Evolutionary conservation across 2,797 vertebrate species (phyloP).

Genomic region (Platalea minor): DNA sequence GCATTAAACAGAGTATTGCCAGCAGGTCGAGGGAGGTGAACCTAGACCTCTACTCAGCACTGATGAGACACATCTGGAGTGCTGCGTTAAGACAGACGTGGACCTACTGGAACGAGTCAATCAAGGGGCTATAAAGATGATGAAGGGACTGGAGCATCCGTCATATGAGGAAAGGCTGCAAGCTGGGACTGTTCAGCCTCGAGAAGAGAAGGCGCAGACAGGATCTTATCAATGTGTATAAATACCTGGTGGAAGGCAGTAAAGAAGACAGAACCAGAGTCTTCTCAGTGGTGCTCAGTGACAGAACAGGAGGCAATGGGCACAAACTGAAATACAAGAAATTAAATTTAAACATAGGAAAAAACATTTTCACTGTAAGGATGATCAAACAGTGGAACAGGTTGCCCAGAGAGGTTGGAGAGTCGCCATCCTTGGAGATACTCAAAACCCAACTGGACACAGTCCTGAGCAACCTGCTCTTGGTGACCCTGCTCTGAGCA

Average conservation of each 20-base stretch:
- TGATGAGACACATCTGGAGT: neutral
- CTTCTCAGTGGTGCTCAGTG: neutral
- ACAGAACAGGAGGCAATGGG: neutral
- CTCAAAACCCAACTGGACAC: neutral
- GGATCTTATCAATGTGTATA: neutral
- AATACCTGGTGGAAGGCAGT: neutral
- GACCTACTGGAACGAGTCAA: rapidly evolving
- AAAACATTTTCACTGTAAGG: neutral
- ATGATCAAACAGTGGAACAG: neutral
- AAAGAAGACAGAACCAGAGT: neutral
- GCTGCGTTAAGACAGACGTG: neutral
- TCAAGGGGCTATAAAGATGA: neutral
- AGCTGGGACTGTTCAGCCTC: neutral
- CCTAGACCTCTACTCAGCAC: neutral
- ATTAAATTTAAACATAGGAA: neutral
- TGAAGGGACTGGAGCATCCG: neutral
- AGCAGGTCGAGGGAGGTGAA: neutral
- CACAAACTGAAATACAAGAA: neutral
- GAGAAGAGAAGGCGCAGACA: neutral
- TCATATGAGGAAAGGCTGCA: neutral
- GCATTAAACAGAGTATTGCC: neutral
- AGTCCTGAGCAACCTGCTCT: neutral
- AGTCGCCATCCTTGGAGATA: neutral
- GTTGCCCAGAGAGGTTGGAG: neutral
- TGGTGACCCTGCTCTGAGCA: neutral